Percentiles rank a stretch among this genome's conserved stretches.
Conservation (phyloP, 2,888 invertebrate species). For the Ypsolopha sequella region DNA sequence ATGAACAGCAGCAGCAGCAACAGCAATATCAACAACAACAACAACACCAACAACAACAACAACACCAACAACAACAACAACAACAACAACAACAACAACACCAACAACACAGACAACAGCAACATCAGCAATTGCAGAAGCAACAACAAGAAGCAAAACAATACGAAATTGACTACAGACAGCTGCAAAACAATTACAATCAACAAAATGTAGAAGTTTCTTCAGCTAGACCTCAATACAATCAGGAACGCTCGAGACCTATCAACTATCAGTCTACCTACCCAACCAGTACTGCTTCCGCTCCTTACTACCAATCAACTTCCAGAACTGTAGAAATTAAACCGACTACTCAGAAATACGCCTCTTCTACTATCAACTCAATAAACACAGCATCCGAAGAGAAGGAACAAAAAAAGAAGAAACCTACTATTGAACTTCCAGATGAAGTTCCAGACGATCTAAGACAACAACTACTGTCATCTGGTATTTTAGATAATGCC, state of each 20-base stretch:
- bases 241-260: slow-evolving; percentile 48
- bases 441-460: slow-evolving; percentile 92
- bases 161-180: slow-evolving; percentile 22
- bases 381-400: slow-evolving; percentile 50
- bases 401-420: slow-evolving; percentile 70
- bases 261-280: slow-evolving; percentile 24
- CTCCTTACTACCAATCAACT: slow-evolving; percentile 51
- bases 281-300: slow-evolving; percentile 37
- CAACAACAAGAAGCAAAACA: slow-evolving; percentile 12
- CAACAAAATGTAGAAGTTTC: slow-evolving; percentile 39
- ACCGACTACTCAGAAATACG: slow-evolving; percentile 62
- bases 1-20: slow-evolving; percentile 13
- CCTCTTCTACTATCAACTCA: slow-evolving; percentile 58
- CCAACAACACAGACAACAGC: slow-evolving; percentile 14
- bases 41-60: slow-evolving; percentile 48
- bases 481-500: slow-evolving; percentile 89
- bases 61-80: slow-evolving; percentile 47
- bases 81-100: slow-evolving; percentile 23
- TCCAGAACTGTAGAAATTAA: slow-evolving; percentile 59
- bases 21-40: slow-evolving; percentile 66
- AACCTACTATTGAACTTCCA: slow-evolving; percentile 73
- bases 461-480: slow-evolving; percentile 83
- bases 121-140: slow-evolving; percentile 1
- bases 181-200: slow-evolving; percentile 24
- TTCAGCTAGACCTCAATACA: slow-evolving; percentile 47